A percentile compares a stretch with the other conserved stretches of the same genome.
These are phyloP conservation scores for Limulus polyphemus DNA, from an alignment of 2,888 invertebrate species.

Conservation along the genomic window DNA sequence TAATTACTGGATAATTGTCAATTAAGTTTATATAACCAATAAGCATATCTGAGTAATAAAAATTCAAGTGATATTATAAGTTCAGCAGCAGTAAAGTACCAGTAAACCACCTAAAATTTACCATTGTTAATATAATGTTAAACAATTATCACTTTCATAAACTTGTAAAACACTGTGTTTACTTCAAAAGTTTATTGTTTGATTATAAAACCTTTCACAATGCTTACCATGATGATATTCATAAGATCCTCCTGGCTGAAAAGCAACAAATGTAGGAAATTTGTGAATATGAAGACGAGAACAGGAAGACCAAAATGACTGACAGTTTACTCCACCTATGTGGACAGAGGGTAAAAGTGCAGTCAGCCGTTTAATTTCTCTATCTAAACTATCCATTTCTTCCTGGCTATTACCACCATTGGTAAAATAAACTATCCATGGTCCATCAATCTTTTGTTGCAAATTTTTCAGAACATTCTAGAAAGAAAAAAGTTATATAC, in stretches of 20 bases:
- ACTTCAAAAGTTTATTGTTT: no score
- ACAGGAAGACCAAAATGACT: conserved; percentile 33
- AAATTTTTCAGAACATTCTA: conserved; percentile 29
- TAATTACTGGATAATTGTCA: no score
- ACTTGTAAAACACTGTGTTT: no score
- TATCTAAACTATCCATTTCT: conserved; percentile 29
- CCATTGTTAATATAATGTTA: no score
- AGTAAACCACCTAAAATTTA: no score
- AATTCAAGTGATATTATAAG: no score
- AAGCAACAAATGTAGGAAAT: conserved; percentile 55
- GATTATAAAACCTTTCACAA: no score
- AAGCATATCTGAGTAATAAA: no score
- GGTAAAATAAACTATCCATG: conserved; percentile 40
- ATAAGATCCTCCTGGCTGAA: conserved; percentile 61
- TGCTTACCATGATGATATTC: conserved; percentile 53
- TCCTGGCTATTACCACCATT: conserved; percentile 33
- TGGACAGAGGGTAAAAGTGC: conserved; percentile 44
- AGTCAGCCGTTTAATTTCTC: conserved; percentile 50
- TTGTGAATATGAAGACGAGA: conserved; percentile 37
- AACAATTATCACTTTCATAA: no score
- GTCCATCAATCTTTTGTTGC: conserved; percentile 20
- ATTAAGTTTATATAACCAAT: no score
- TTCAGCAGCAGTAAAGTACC: no score
- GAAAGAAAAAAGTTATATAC: neutral
- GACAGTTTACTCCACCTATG: conserved; percentile 39